Evolutionary conservation across 1,140 invertebrate species (phyloP).

Genomic region (Onthophagus taurus): DNA sequence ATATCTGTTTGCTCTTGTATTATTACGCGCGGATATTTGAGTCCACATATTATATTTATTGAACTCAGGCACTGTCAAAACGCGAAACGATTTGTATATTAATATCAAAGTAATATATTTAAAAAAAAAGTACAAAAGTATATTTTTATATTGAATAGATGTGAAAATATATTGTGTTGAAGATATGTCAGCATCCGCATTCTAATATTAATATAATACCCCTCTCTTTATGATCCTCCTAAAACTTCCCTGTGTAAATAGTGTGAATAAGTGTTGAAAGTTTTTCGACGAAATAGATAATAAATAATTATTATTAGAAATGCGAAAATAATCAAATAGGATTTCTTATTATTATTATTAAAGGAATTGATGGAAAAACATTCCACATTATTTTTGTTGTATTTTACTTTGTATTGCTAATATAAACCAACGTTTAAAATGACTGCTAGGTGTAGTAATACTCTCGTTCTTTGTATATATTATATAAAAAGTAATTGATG

Average conservation of each 20-base stretch:
- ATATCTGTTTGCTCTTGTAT: neutral
- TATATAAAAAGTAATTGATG: constrained; percentile 22
- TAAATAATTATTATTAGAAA: constrained; percentile 16
- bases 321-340: constrained; percentile 30
- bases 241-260: too few relatives aligned
- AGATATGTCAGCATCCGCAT: constrained; percentile 31
- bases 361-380: too few relatives aligned
- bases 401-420: constrained; percentile 11
- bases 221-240: too few relatives aligned
- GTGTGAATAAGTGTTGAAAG: too few relatives aligned
- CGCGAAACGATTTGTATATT: too few relatives aligned
- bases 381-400: constrained; percentile 36
- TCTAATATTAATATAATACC: constrained; percentile 8
- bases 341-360: constrained; percentile 19
- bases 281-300: constrained; percentile 16
- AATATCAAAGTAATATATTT: constrained; percentile 7
- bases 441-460: constrained; percentile 24
- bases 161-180: constrained; percentile 20
- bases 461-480: constrained; percentile 22
- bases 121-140: constrained; percentile 25
- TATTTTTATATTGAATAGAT: constrained; percentile 28
- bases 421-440: constrained; percentile 1
- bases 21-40: constrained; percentile 1
- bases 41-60: constrained; percentile 14
- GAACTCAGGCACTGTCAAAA: constrained; percentile 17